Base-by-base conservation (phyloP, 2,113 vertebrate species). In the Ellobius talpinus region DNA sequence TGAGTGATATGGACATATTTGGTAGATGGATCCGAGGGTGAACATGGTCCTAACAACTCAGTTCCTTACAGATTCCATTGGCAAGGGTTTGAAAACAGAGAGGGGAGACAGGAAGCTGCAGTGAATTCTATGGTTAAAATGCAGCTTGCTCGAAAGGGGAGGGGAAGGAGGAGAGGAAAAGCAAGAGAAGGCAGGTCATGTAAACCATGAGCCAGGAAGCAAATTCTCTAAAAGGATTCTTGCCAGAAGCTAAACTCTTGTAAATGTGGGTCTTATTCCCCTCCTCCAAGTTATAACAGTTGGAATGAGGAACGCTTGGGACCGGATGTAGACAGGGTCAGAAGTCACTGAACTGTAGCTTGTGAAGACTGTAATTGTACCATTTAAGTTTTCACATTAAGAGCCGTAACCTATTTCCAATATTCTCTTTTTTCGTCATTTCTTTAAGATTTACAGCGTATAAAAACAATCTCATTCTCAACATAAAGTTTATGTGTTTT, bases 71-170 rank as follows among this genome's bases (percentile, higher is more conserved):
- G 97, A 98, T 98, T 98, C 97, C 97, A 97, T 99, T 99, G 98
- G 98, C 98, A 99, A 98, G 98, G 98, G 98, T 97, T 96, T 98
- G 98, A 99, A 99, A 99, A 99, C 98, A 98, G 98, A 98, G 98
- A 98, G 96, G 96, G 97, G 96, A 68, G 89, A 95, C 98, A 98
- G 98, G 98, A 99, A 99, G 96, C 97, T 94, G 92, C 1, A 88
- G 96, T 26, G 52, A 96, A 94, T 0, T 23, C 89, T 94, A 96
- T 0, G 0, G 97, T 91, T 96, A 96, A 94, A 97, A 94, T 95
- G 87, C 81, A 98, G 96, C 94, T 97, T 98, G 97, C 91, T 87
- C 55, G 4, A 73, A 39, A 39, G 90, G 47, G 33, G 89, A 26
- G 97, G 96, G 97, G 97, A 97, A 78, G 94, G 98, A 97, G 97